A percentile compares a stretch with the other conserved stretches of the same genome.
phyloP scores from a whole-genome alignment of 2,797 vertebrate species.

The Mus spretus region DNA sequence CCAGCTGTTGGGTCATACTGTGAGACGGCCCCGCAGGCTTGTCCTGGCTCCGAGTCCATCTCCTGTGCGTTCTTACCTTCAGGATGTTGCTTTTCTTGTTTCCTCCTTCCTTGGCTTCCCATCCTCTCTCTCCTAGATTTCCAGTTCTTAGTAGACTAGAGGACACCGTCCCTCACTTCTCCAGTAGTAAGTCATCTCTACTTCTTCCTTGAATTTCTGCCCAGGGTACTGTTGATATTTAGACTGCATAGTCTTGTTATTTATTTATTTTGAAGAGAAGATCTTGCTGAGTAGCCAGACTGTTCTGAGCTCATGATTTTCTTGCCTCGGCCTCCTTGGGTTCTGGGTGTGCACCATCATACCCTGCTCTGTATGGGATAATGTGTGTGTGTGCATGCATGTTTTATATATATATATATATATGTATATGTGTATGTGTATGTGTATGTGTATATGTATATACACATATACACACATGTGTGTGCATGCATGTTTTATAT shows the following conservation, averaged over 20 bases:
- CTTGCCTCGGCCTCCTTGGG: not conserved
- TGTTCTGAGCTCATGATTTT: not conserved
- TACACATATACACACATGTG: not conserved
- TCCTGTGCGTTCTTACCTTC: not conserved
- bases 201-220: conserved; percentile 17
- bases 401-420: not conserved
- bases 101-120: not conserved
- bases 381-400: not conserved
- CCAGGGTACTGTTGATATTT: not conserved
- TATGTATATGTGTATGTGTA: not conserved
- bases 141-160: not conserved
- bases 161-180: not conserved
- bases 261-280: no score
- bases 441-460: no score
- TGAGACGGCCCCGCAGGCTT: not conserved
- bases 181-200: not conserved
- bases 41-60: not conserved
- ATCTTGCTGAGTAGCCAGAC: not conserved
- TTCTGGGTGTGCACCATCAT: not conserved
- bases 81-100: not conserved
- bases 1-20: not conserved
- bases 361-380: not conserved
- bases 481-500: not conserved
- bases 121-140: not conserved
- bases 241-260: not conserved